Percentiles rank a stretch among this genome's conserved stretches.
These are phyloP conservation scores for Zaprionus gabonicus DNA, from an alignment of 1,140 invertebrate genomes.

Conservation along the genomic window DNA sequence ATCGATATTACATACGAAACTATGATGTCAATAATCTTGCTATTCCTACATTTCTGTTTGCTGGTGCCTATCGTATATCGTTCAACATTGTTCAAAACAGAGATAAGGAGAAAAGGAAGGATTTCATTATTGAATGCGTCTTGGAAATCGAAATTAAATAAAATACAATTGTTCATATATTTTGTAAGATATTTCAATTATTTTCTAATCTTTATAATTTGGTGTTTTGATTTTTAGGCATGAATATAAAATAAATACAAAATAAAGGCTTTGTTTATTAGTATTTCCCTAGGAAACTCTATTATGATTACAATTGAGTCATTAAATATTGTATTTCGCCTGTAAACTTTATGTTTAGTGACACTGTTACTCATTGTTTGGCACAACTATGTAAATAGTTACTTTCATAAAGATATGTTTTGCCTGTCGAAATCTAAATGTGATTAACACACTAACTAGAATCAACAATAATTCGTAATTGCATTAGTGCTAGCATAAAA, in stretches of 20 bases:
- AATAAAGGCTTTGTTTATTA: too few relatives aligned
- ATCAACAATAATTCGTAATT: neutral
- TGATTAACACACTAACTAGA: neutral
- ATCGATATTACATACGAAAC: conserved; percentile 44
- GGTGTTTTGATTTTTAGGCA: too few relatives aligned
- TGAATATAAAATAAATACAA: too few relatives aligned
- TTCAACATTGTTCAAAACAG: conserved; percentile 25
- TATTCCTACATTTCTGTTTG: conserved; percentile 48
- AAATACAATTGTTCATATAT: neutral
- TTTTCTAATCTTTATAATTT: neutral
- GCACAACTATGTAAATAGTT: neutral
- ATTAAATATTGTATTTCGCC: too few relatives aligned
- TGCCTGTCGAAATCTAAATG: neutral
- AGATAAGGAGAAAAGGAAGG: neutral
- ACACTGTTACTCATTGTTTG: neutral
- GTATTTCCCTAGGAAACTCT: too few relatives aligned
- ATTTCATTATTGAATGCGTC: conserved; percentile 44
- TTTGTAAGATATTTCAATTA: neutral
- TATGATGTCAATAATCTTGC: conserved; percentile 41
- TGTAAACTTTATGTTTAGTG: neutral
- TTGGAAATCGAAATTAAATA: conserved; percentile 51
- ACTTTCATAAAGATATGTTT: neutral
- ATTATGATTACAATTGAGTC: too few relatives aligned
- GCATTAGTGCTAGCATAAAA: neutral
- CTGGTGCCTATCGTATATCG: conserved; percentile 37